Base-by-base conservation (phyloP, 2,888 invertebrate species). In the Dasypogon diadema region DNA sequence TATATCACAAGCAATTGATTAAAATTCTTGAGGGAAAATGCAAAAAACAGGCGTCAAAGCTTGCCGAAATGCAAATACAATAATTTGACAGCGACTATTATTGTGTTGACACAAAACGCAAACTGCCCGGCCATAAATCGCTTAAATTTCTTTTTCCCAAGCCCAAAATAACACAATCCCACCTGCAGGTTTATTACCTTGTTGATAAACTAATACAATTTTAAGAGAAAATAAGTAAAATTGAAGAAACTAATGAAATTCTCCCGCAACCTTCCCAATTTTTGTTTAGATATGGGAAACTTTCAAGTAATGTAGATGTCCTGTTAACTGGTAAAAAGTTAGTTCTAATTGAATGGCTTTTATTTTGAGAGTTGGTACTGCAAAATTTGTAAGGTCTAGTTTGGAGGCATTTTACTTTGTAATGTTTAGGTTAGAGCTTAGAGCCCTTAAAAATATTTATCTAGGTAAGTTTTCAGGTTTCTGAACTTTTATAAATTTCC, bases 41-140 rank as follows among this genome's bases (percentile, higher is more conserved):
- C 2, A 12, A 42, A 42, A 42, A 42, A n/a, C 2, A 46, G 48
- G 48, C 26, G 46, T 65, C 48, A 16, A 16, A 24, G 24, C n/a
- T n/a, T n/a, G n/a, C n/a, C n/a, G n/a, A n/a, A n/a, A n/a, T n/a
- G n/a, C n/a, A n/a, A n/a, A n/a, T n/a, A n/a, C n/a, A n/a, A n/a
- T n/a, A 46, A 22, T 65, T 65, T 65, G 65, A 65, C 65, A 65
- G 48, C 34, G 21, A 63, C 63, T 63, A n/a, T n/a, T n/a, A n/a
- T 65, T 42, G 48, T 65, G 65, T 65, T 65, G 65, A 65, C 65
- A 65, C 65, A 65, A 65, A 46, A 46, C 16, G 46, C 46, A 65
- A 63, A 65, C 65, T 65, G 37, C 60, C 60, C 60, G 60, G 60
- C 60, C 60, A 60, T 60, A 60, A 58, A 58, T 56, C 16, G 24